Conservation (phyloP, 2,113 vertebrate species). For the Coptodon bakossiorum region DNA sequence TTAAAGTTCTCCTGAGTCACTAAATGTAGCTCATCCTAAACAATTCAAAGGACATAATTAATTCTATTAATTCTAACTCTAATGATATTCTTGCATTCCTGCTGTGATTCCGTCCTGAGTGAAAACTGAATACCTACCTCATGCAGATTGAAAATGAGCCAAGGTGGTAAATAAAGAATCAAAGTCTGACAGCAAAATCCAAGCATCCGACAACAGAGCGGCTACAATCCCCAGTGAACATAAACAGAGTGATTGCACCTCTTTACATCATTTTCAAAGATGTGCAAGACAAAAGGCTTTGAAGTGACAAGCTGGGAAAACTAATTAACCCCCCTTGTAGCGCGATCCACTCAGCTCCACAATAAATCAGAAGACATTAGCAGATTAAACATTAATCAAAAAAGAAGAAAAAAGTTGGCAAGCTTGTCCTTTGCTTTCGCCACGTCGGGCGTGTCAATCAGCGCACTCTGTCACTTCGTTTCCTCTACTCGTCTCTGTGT, state of each 20-base stretch:
- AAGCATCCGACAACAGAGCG: background rate
- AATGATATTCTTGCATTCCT: background rate
- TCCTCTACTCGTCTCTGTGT: background rate
- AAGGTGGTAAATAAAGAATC: background rate
- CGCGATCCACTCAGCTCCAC: background rate
- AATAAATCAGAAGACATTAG: background rate
- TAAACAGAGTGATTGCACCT: background rate
- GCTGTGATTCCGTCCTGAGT: background rate
- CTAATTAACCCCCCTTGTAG: background rate
- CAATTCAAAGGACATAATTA: background rate
- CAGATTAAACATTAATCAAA: background rate
- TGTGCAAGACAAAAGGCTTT: background rate
- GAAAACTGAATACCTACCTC: constrained; percentile 35
- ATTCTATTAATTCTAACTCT: background rate
- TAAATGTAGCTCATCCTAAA: background rate
- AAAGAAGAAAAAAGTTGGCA: background rate
- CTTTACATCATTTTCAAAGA: constrained; percentile 11
- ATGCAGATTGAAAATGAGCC: background rate
- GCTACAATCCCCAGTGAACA: background rate
- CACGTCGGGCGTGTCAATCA: background rate
- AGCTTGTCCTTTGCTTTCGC: background rate
- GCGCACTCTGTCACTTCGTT: background rate
- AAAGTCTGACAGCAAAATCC: constrained; percentile 33
- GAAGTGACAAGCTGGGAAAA: background rate
- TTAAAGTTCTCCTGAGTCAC: background rate